These are phyloP conservation scores for Fragum whitleyi DNA, from an alignment of 2,888 invertebrate genomes.

Conservation along the genomic window DNA sequence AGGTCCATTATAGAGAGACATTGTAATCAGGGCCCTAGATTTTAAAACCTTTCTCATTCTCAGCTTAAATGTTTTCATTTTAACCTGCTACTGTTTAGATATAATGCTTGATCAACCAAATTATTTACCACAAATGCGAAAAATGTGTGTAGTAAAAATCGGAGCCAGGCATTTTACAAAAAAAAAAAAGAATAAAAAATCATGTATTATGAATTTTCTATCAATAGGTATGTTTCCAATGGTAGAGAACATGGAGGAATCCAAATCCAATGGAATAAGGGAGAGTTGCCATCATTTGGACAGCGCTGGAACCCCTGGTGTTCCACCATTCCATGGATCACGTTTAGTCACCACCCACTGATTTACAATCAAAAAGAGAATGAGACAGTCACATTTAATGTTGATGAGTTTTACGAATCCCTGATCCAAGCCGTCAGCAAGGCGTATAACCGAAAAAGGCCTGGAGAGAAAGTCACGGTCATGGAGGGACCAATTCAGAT, in stretches of 20 bases:
- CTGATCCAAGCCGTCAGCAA: conserved; percentile 77
- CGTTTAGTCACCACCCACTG: conserved; percentile 92
- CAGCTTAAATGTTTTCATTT: no score
- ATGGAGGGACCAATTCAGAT: conserved; percentile 88
- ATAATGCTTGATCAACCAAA: no score
- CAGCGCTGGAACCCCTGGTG: conserved; percentile 93
- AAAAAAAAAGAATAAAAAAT: no score
- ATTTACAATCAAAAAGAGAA: conserved; percentile 83
- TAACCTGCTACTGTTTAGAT: no score
- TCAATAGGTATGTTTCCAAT: conserved; percentile 86
- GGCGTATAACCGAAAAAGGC: conserved; percentile 72
- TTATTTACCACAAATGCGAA: no score
- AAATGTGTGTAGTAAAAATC: no score
- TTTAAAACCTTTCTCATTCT: no score
- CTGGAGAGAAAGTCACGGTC: conserved; percentile 76
- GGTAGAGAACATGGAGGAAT: conserved; percentile 90
- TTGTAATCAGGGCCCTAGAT: no score
- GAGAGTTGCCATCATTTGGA: conserved; percentile 88
- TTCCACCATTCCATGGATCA: conserved; percentile 91
- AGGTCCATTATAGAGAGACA: no score
- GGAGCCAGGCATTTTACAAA: no score
- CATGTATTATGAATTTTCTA: no score
- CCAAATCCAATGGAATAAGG: conserved; percentile 92
- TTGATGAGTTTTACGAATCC: conserved; percentile 85
- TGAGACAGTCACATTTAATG: conserved; percentile 84